Base-by-base conservation (phyloP, 2,888 invertebrate genomes). In the Acanthosepion esculentum region DNA sequence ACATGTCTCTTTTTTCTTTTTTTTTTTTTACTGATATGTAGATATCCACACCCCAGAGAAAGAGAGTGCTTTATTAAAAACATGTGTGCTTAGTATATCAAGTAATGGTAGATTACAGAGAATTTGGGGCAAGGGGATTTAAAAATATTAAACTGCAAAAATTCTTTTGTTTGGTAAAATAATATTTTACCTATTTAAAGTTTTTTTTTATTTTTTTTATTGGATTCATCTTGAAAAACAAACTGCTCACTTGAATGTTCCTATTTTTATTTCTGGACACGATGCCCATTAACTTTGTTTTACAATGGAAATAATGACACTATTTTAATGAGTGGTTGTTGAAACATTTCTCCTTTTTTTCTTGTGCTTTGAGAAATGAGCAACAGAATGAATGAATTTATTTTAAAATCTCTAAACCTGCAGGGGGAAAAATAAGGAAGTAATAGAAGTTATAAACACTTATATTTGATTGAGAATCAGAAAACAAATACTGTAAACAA, bases 231-330 rank as follows among this genome's bases (percentile, higher is more conserved):
- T 78, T 23, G n/a, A 78, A 33, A 33, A 78, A 78, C 78, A 5
- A 78, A 78, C 78, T 78, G 78, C 33, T 78, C 78, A 78, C 78
- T 78, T 78, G 78, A 78, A 33, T 33, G 2, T 15, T 78, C 8
- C 12, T 78, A 1, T n/a, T 78, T 33, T n/a, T n/a, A 15, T 15
- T 78, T 18, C 12, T n/a, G 29, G 78, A n/a, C 29, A 10, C n/a
- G 29, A 29, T n/a, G 78, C 78, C 78, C n/a, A 78, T 78, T 78
- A 78, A 78, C 29, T 78, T 15, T 78, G 78, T n/a, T 78, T 78
- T 33, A 78, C 78, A 78, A 78, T 78, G 12, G 78, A 78, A 78
- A 78, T 78, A 78, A 78, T 78, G 78, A 78, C 78, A 78, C 78
- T 12, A 78, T 78, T 78, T 78, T 78, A 78, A 78, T 78, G 78